These are phyloP conservation scores for Morphnarchus princeps DNA, from an alignment of 2,113 vertebrate genomes.

Conservation along the genomic window DNA sequence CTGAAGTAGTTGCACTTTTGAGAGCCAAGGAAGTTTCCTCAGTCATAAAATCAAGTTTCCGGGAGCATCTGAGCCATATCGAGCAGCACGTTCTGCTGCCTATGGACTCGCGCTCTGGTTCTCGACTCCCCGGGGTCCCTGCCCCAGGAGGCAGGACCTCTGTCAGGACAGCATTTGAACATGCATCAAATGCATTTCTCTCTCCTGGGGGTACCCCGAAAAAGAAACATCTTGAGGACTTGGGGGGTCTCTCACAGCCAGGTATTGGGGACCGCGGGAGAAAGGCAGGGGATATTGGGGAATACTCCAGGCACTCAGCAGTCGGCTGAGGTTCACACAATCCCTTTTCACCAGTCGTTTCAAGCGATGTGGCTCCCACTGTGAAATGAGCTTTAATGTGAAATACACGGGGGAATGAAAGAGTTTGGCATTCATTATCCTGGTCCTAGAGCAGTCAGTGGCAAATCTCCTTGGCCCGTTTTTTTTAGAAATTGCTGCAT, in stretches of 20 bases:
- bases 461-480: not conserved
- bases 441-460: not conserved
- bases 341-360: not conserved
- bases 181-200: not conserved
- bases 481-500: not conserved
- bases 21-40: not conserved
- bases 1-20: not conserved
- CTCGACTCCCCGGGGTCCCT: not conserved
- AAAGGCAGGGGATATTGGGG: not conserved
- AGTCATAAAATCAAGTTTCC: not conserved
- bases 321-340: not conserved
- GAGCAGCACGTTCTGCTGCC: not conserved
- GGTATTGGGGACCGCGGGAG: accelerated
- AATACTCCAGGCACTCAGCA: not conserved
- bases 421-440: not conserved
- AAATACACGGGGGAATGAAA: not conserved
- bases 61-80: not conserved
- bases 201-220: not conserved
- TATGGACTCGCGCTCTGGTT: not conserved
- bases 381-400: not conserved
- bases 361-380: not conserved
- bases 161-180: not conserved
- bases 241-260: not conserved
- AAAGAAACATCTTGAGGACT: not conserved
- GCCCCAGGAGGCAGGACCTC: not conserved